Percentiles rank a stretch among this genome's conserved stretches.
phyloP scores from a whole-genome alignment of 2,113 vertebrate genomes.

The Megaleporinus macrocephalus region DNA sequence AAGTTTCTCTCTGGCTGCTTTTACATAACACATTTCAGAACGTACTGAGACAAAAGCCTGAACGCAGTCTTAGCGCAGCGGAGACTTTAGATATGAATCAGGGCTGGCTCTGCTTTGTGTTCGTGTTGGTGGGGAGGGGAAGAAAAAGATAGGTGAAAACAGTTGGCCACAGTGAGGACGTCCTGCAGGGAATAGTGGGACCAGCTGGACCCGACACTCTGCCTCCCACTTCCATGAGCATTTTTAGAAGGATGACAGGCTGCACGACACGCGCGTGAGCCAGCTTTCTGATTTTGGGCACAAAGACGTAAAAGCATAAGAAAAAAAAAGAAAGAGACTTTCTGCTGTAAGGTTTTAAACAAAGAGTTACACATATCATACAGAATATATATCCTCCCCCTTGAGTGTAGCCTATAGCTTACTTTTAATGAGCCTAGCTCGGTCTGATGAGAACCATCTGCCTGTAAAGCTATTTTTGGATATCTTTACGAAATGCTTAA shows the following conservation, averaged over 20 bases:
- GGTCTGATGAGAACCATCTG: conserved; percentile 33
- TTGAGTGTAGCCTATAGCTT: conserved; percentile 5
- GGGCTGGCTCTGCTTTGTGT: conserved; percentile 32
- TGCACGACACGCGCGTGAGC: conserved; percentile 60
- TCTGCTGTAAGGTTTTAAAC: neutral
- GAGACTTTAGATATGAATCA: conserved; percentile 38
- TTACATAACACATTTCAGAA: conserved; percentile 10
- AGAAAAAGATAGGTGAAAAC: conserved; percentile 49
- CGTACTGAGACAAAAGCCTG: conserved; percentile 21
- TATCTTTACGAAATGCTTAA: conserved; percentile 3
- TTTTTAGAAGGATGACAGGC: conserved; percentile 59
- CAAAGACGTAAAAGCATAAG: conserved; percentile 52
- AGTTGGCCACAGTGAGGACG: conserved; percentile 40
- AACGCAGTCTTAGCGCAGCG: neutral
- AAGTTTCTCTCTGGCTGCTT: neutral
- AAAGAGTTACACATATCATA: neutral
- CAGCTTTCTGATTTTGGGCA: conserved; percentile 68
- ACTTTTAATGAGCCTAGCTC: conserved; percentile 3
- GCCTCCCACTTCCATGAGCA: conserved; percentile 67
- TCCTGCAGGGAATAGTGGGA: conserved; percentile 58
- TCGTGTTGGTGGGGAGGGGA: conserved; percentile 41
- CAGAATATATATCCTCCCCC: neutral
- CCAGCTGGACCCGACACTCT: conserved; percentile 66
- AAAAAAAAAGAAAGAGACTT: conserved; percentile 31
- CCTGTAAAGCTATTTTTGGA: conserved; percentile 13